phyloP scores from a whole-genome alignment of 2,888 invertebrate genomes.

The Stenchaetothrips biformis region DNA sequence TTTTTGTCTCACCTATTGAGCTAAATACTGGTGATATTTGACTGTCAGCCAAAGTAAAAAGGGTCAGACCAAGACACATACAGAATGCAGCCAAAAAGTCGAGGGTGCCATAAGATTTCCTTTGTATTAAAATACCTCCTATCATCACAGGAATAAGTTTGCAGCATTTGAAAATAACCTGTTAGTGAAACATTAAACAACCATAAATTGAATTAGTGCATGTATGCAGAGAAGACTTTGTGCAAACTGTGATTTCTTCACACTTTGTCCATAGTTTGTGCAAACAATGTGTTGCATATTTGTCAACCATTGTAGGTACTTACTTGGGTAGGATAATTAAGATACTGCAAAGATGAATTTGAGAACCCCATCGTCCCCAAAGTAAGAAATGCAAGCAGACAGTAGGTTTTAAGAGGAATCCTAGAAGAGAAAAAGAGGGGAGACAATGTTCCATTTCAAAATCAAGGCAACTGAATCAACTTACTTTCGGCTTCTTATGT shows the following conservation, averaged over 20 bases:
- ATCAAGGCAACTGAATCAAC: slow-evolving; percentile 1
- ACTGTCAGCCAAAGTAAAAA: slow-evolving; percentile 81
- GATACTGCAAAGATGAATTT: slow-evolving; percentile 86
- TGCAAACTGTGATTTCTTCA: not conserved
- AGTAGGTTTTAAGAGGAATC: slow-evolving; percentile 77
- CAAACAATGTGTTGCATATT: not conserved
- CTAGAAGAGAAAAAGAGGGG: slow-evolving; percentile 50
- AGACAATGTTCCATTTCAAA: slow-evolving; percentile 24
- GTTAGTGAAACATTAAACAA: slow-evolving; percentile 30
- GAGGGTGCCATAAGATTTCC: slow-evolving; percentile 74
- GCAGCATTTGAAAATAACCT: slow-evolving; percentile 94
- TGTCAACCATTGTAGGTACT: not conserved
- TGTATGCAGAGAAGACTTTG: not conserved
- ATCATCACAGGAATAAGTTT: slow-evolving; percentile 93
- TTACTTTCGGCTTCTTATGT: slow-evolving; percentile 57
- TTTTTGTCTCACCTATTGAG: slow-evolving; percentile 47
- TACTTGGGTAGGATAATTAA: slow-evolving; percentile 91
- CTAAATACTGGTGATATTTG: slow-evolving; percentile 56
- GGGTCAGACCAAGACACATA: slow-evolving; percentile 84
- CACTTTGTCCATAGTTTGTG: too few species aligned
- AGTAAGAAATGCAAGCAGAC: slow-evolving; percentile 76
- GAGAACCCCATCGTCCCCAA: slow-evolving; percentile 95
- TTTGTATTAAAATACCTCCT: slow-evolving; percentile 88
- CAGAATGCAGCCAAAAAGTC: slow-evolving; percentile 78
- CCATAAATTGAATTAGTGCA: not conserved